phyloP scores from a whole-genome alignment of 2,797 vertebrate genomes.

The Triplophysa yarkandensis region DNA sequence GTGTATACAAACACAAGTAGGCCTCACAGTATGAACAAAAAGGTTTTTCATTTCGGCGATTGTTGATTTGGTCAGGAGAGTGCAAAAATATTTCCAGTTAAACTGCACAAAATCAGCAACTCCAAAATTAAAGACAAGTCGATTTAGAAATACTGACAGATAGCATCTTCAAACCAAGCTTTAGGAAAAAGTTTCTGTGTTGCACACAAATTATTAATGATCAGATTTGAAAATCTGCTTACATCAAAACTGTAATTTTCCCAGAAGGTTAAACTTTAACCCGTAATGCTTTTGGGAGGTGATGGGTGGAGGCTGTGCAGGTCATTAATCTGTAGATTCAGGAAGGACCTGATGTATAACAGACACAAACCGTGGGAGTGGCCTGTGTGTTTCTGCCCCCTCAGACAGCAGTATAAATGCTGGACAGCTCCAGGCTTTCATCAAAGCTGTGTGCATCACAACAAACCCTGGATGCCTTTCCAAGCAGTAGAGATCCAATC shows the following conservation, averaged over 20 bases:
- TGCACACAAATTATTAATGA: not conserved
- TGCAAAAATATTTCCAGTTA: no score
- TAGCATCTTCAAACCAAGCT: not conserved
- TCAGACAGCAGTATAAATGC: constrained; percentile 14
- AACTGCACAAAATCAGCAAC: no score
- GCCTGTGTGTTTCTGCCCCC: not conserved
- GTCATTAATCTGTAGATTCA: not conserved
- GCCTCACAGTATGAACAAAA: not conserved
- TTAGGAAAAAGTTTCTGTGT: not conserved
- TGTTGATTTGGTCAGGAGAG: not conserved
- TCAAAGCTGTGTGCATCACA: not conserved
- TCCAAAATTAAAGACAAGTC: no score
- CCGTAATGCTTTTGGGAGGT: not conserved
- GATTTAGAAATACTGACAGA: no score
- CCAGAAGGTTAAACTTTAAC: constrained; percentile 26
- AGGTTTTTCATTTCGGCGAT: not conserved
- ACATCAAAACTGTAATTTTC: not conserved
- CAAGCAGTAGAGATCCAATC: constrained; percentile 70
- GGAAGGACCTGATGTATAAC: not conserved
- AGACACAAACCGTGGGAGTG: not conserved
- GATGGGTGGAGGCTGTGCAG: not conserved
- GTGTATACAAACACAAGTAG: not conserved
- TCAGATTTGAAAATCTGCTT: not conserved
- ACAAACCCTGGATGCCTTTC: constrained; percentile 40
- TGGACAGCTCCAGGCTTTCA: not conserved